These are phyloP conservation scores for Brienomyrus longianalis DNA, from an alignment of 2,113 vertebrate genomes.

Conservation along the genomic window DNA sequence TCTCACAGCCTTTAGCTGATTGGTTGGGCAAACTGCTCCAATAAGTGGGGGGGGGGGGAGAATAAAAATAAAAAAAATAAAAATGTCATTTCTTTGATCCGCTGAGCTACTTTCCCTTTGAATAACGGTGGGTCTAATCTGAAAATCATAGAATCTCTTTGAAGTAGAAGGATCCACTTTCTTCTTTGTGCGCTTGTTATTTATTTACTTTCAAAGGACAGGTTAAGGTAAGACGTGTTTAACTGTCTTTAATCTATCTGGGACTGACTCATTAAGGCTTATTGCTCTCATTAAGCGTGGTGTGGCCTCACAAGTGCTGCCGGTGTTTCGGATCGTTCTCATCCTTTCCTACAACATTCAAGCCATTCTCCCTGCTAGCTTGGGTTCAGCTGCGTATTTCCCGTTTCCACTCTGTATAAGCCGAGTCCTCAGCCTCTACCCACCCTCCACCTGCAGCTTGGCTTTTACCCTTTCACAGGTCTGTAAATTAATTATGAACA, in stretches of 20 bases:
- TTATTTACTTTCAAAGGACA: slow-evolving; percentile 21
- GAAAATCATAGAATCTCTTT: slow-evolving; percentile 45
- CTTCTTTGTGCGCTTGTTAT: not conserved
- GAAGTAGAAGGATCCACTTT: slow-evolving; percentile 32
- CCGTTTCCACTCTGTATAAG: not conserved
- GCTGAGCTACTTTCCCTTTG: slow-evolving; percentile 33
- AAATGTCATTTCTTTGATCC: slow-evolving; percentile 50
- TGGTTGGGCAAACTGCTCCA: slow-evolving; percentile 26
- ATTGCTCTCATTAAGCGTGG: not conserved
- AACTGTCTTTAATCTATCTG: slow-evolving; percentile 18
- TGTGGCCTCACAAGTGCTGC: not conserved
- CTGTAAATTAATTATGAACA: not conserved
- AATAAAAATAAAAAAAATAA: slow-evolving; percentile 17
- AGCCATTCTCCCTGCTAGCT: not conserved
- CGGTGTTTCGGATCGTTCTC: not conserved
- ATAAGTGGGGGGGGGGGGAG: slow-evolving; percentile 26
- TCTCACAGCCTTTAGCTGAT: slow-evolving; percentile 45
- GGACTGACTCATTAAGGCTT: not conserved
- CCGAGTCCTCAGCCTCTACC: not conserved
- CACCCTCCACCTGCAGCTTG: not conserved
- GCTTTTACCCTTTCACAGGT: not conserved
- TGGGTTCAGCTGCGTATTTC: not conserved
- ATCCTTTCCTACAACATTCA: not conserved
- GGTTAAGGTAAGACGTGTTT: slow-evolving; percentile 18
- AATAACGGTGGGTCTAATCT: slow-evolving; percentile 43